Evolutionary conservation across 2,888 invertebrate genomes (phyloP).

Genomic region (Thecophora atra): DNA sequence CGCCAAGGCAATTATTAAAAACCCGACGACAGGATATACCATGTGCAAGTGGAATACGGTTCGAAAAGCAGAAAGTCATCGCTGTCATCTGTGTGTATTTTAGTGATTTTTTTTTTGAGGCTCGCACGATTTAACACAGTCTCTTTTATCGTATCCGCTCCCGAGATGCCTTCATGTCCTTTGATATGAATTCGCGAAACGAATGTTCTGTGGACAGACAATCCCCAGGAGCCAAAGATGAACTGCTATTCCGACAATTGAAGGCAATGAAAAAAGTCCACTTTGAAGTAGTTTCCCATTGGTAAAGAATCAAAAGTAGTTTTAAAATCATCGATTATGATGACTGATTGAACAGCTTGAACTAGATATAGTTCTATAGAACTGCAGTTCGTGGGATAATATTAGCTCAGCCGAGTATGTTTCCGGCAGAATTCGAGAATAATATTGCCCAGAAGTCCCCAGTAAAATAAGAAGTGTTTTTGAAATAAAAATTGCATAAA

Average conservation of each 20-base stretch:
- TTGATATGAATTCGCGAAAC: slow-evolving; percentile 2
- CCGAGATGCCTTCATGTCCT: not conserved
- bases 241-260: slow-evolving; percentile 9
- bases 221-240: slow-evolving; percentile 19
- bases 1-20: too few species aligned
- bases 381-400: too few species aligned
- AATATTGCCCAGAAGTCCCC: too few species aligned
- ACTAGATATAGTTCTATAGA: too few species aligned
- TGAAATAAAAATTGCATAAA: too few species aligned
- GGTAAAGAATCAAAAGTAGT: too few species aligned
- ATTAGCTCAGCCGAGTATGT: too few species aligned
- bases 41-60: slow-evolving; percentile 25
- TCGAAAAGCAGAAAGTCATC: slow-evolving; percentile 31
- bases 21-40: slow-evolving; percentile 19
- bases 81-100: not conserved
- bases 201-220: not conserved
- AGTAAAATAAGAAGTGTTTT: too few species aligned
- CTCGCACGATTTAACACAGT: not conserved
- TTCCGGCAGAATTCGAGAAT: too few species aligned
- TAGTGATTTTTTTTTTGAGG: not conserved
- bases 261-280: slow-evolving; percentile 13
- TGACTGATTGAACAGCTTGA: too few species aligned
- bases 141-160: slow-evolving; percentile 6
- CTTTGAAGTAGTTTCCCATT: slow-evolving; percentile 31
- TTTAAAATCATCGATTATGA: too few species aligned